Percentiles rank a stretch among this genome's conserved stretches.
phyloP scores from a whole-genome alignment of 1,140 invertebrate species.

The Cotesia typhae region DNA sequence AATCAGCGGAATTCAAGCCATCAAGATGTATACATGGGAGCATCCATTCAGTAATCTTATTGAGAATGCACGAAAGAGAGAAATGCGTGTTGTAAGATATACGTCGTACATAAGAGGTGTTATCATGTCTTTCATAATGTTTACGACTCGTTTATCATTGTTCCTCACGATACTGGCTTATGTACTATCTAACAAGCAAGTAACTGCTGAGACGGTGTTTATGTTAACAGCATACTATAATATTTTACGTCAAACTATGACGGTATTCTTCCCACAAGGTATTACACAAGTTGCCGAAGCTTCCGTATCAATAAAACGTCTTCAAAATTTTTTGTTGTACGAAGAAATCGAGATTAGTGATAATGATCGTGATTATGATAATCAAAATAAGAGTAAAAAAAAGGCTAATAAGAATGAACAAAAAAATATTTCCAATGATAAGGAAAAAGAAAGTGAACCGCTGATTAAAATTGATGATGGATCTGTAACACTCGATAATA shows the following conservation, averaged over 20 bases:
- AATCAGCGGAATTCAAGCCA: constrained; percentile 78
- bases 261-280: constrained; percentile 77
- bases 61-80: constrained; percentile 67
- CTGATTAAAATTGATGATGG: not conserved
- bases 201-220: constrained; percentile 79
- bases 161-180: constrained; percentile 82
- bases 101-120: constrained; percentile 75
- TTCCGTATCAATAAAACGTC: constrained; percentile 73
- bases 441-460: not conserved
- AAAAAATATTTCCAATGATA: constrained; percentile 6
- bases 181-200: constrained; percentile 71
- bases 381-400: constrained; percentile 44
- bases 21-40: constrained; percentile 94
- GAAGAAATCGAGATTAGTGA: constrained; percentile 62
- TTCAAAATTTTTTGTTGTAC: constrained; percentile 73
- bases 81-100: constrained; percentile 74
- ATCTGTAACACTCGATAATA: constrained; percentile 52
- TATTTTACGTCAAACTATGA: constrained; percentile 76
- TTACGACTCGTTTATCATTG: constrained; percentile 80
- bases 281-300: constrained; percentile 68
- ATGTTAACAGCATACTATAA: constrained; percentile 79
- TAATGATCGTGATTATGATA: constrained; percentile 15
- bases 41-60: constrained; percentile 80
- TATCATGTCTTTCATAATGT: constrained; percentile 73
- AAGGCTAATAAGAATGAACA: constrained; percentile 4